Base-by-base conservation (phyloP, 2,888 invertebrate species). In the Megamerina dolium region DNA sequence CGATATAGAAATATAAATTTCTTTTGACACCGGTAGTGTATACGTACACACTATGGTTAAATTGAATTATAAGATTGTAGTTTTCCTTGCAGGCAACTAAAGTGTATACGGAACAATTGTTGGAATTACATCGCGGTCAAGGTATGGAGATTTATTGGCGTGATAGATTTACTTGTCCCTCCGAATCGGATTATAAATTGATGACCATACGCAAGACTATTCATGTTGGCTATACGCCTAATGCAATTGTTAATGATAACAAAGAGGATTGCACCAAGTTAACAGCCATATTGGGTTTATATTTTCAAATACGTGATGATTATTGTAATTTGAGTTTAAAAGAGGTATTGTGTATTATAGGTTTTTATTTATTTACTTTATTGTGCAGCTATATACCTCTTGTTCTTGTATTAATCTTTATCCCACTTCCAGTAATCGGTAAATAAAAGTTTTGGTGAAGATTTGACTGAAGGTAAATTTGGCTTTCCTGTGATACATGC, bases 141-240 rank as follows among this genome's bases (percentile, higher is more conserved):
- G 96, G 95, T 16, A 90, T 95, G 85, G 96, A 97, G 75, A 92
- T 97, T 47, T 94, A 93, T 74, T 97, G 96, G 95, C 77, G 97
- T 41, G 97, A 97, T 74, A 90, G 90, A 71, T 93, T 88, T 68
- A 80, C 80, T 16, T 96, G 96, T 66, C 97, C 97, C 2, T 82
- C 88, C 1, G 95, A 95, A 70, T 83, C 86, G n/a, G 93, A 96
- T 60, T 97, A 97, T 69, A 85, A 83, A 63, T 77, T 85, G 59
- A 96, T 97, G 92, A 94, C 93, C 16, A 85, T 90, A 48, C 82
- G 87, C 74, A 90, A 97, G 74, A 97, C 95, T 97, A 4, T 97
- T 97, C 68, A 93, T 94, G 81, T 72, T 97, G 62, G 95, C 94
- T 26, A 88, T 96, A 41, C 77, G 89, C 43, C 75, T 97, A 50